Evolutionary conservation across 64 coral and sea anemone species (phyloP), one percentile per base, ranked within the genome.

Genomic region (Cladopsammia gracilis): DNA sequence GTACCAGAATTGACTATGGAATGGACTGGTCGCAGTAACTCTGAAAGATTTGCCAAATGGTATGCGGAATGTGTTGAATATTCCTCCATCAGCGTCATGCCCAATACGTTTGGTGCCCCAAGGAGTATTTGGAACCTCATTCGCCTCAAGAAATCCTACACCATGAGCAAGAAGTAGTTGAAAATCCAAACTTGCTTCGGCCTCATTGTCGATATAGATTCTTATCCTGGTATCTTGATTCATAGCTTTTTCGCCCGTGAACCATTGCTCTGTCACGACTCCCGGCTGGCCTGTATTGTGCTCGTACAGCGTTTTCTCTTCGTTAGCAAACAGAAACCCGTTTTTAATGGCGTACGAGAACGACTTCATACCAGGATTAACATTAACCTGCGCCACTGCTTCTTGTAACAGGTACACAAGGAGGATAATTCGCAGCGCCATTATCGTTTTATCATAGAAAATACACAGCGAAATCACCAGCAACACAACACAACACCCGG

Each of bases 21-120:
- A 19, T 23, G 26, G 26, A 25, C 25, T 89, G 20, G 74, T 54
- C 16, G 49, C 50, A 24, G 90, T 92, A 20, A 92, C 79, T 85
- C 79, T 46, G 43, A 92, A 84, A n/a, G 78, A 70, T 59, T 70
- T 69, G n/a, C 43, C 15, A 73, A 92, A 92, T 19, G 90, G 90
- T 43, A 92, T 85, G 15, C 78, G 77, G 74, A 92, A 48, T 3
- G 90, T 92, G 52, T 92, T 92, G 48, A 73, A 92, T 56, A 73
- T 73, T 74, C 79, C 90, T 20, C 90, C 90, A 49, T 92, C 58
- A 50, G 90, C 90, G 25, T 51, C 19, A 46, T 83, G 90, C 19
- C 49, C 90, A 24, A 92, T 57, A 59, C 78, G 25, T 11, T 57
- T 34, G 3, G 34, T 90, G 3, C 71, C 73, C 88, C 88, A 90